These are phyloP conservation scores for Tipula lateralis DNA, from an alignment of 2,888 invertebrate species.

Conservation along the genomic window DNA sequence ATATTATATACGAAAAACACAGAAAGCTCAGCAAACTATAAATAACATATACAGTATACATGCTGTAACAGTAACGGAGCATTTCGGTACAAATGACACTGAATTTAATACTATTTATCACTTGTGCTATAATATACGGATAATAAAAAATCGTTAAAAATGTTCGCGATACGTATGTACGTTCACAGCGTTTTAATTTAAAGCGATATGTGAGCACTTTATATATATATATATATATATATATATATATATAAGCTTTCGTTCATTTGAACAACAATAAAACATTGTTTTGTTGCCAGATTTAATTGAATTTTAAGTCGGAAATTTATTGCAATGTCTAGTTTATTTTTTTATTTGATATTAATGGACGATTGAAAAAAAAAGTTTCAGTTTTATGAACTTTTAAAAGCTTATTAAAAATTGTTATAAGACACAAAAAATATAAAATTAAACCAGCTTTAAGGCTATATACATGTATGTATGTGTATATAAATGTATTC, in stretches of 20 bases:
- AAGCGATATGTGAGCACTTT: background rate
- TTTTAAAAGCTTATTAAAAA: background rate
- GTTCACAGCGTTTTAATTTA: background rate
- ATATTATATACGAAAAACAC: background rate
- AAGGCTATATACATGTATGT: background rate
- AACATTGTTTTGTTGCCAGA: background rate
- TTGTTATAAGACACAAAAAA: background rate
- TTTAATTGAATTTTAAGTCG: background rate
- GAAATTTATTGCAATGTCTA: background rate
- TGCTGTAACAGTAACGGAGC: background rate
- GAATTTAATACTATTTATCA: background rate
- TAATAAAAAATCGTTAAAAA: background rate
- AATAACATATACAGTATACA: background rate
- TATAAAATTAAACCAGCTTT: background rate
- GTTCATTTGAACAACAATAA: background rate
- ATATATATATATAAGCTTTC: too few relatives aligned
- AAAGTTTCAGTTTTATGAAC: background rate
- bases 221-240: background rate
- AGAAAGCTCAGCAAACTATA: background rate
- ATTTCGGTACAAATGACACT: background rate
- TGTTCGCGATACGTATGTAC: background rate
- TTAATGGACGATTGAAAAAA: background rate
- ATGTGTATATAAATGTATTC: background rate
- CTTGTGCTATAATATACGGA: background rate
- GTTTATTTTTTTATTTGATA: background rate